Evolutionary conservation across 2,888 invertebrate genomes (phyloP), one percentile per base, ranked within the genome.

Genomic region (Ophonus ardosiacus): DNA sequence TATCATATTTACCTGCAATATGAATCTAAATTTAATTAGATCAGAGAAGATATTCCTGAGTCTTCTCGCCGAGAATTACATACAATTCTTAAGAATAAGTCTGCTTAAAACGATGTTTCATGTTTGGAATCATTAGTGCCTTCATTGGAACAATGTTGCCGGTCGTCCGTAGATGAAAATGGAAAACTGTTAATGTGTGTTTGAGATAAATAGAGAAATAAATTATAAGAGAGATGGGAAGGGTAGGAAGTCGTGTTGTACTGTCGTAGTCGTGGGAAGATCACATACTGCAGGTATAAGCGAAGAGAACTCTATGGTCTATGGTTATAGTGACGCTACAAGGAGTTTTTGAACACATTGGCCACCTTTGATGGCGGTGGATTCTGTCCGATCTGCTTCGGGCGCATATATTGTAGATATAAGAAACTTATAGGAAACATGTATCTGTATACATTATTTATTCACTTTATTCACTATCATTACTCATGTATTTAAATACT

Each of bases 401-500:
- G 40, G 57, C 78, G 56, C 78, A 31, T 78, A 78, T 78, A 57
- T 78, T 78, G 61, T 83, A 83, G 71, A 83, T 82, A 84, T 84
- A 83, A 63, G 80, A 85, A 85, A 85, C 80, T 80, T 85, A 85
- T 85, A 85, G 85, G 85, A 85, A 85, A 85, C 85, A 80, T 85
- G 85, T 85, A 80, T 80, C 85, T 80, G 85, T 85, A 85, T 84
- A 84, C 84, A 85, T 85, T 68, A 57, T 85, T 85, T 68, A 71
- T 80, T 80, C 59, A 76, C 61, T 83, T 74, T 83, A 83, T 89
- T 88, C 87, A 87, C 89, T 90, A 90, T 90, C 88, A 88, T 90
- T 90, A 90, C 88, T 90, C 88, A 89, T 88, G 88, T 90, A 89
- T 88, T 90, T 91, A 90, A 90, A 91, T 90, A 90, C 90, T 90